Evolutionary conservation across 2,797 vertebrate species (phyloP).

Genomic region (Nannoperca obscura): DNA sequence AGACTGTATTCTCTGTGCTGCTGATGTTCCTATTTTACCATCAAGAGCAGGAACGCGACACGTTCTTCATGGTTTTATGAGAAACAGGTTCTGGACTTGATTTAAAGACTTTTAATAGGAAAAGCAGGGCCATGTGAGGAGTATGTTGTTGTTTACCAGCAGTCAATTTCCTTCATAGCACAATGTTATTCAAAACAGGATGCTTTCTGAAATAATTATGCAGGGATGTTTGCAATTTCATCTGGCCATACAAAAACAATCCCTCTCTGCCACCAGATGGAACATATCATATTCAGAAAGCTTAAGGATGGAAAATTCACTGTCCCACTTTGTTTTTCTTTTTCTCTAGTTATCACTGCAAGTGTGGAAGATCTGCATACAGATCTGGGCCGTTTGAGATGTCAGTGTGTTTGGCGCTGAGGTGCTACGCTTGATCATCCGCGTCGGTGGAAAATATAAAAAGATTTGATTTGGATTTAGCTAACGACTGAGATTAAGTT

Average conservation of each 20-base stretch:
- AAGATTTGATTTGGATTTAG: conserved; percentile 34
- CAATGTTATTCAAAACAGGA: conserved; percentile 82
- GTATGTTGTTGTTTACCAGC: conserved; percentile 73
- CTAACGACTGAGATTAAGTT: conserved; percentile 31
- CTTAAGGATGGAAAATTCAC: conserved; percentile 68
- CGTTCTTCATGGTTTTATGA: conserved; percentile 45
- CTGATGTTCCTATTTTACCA: conserved; percentile 37
- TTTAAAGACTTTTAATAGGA: conserved; percentile 54
- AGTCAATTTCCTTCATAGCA: conserved; percentile 63
- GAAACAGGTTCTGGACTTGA: conserved; percentile 59
- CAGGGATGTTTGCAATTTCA: conserved; percentile 82
- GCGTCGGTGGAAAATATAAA: conserved; percentile 29
- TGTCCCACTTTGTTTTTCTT: conserved; percentile 35
- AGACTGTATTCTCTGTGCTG: conserved; percentile 23
- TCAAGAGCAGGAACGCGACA: conserved; percentile 33
- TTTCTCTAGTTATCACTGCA: conserved; percentile 24
- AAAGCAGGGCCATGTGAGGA: conserved; percentile 62
- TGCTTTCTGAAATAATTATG: conserved; percentile 80
- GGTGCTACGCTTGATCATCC: not conserved
- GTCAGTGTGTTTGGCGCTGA: conserved; percentile 24
- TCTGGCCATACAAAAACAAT: conserved; percentile 77
- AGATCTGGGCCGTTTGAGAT: conserved; percentile 38
- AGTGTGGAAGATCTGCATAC: conserved; percentile 21
- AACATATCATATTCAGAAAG: conserved; percentile 70
- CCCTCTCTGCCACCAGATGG: conserved; percentile 73